phyloP scores from a whole-genome alignment of 2,797 vertebrate genomes.

The Rhincodon typus region DNA sequence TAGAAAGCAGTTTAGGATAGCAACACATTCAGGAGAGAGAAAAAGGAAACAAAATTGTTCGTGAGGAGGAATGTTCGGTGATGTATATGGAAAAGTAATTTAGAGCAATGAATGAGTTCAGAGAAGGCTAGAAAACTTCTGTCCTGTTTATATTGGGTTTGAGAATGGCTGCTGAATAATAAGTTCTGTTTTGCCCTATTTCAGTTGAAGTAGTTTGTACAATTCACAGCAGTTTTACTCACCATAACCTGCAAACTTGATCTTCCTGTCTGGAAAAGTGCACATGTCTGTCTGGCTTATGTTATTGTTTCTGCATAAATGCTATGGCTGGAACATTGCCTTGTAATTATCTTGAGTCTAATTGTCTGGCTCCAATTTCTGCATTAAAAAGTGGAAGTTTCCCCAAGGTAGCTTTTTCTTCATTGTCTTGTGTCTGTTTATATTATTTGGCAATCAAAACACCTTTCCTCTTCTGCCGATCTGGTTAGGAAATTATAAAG shows the following conservation, averaged over 20 bases:
- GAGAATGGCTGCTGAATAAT: background rate
- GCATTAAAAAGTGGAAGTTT: conserved; percentile 9
- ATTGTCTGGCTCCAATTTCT: background rate
- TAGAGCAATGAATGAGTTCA: background rate
- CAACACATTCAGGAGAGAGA: background rate
- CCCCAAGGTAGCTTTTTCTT: background rate
- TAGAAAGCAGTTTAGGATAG: background rate
- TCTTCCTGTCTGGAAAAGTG: conserved; percentile 3
- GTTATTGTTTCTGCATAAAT: background rate
- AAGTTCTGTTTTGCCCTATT: background rate
- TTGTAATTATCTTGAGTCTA: background rate
- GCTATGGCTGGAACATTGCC: background rate
- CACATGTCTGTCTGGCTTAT: background rate
- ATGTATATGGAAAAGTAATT: background rate
- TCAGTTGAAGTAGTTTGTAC: background rate
- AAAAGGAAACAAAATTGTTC: background rate
- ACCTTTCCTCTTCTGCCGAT: too few species aligned
- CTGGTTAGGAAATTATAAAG: conserved; percentile 1
- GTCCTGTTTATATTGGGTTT: background rate
- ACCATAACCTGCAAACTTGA: background rate
- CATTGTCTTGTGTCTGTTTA: background rate
- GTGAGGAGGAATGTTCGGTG: background rate
- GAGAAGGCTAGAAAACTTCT: background rate
- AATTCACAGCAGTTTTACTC: background rate
- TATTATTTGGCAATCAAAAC: background rate